These are phyloP conservation scores for Enteromius anoplus DNA, from an alignment of 2,797 vertebrate species.

Conservation along the genomic window DNA sequence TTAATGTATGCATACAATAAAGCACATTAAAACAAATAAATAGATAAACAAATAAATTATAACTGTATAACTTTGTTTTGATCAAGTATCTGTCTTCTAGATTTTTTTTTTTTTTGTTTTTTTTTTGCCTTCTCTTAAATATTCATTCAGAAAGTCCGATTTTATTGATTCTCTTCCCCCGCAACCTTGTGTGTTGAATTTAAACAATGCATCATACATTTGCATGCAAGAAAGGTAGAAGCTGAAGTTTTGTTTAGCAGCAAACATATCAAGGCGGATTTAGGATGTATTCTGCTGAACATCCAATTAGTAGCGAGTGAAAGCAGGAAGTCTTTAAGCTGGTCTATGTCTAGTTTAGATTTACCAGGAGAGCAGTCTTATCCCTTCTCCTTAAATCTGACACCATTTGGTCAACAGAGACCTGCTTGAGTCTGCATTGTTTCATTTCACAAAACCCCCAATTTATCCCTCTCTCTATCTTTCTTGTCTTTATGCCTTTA, in stretches of 20 bases:
- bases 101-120: neutral
- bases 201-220: conserved; percentile 38
- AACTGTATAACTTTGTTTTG: neutral
- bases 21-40: too few species aligned
- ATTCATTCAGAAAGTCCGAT: conserved; percentile 1
- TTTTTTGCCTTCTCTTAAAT: neutral
- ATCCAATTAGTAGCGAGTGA: conserved; percentile 29
- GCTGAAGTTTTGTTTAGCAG: conserved; percentile 28
- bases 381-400: conserved; percentile 68
- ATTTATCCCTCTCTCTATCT: conserved; percentile 74
- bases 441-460: conserved; percentile 65
- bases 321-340: conserved; percentile 3
- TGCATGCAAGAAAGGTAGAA: conserved; percentile 26
- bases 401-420: conserved; percentile 66
- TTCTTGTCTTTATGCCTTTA: conserved; percentile 67
- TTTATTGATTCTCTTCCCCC: neutral
- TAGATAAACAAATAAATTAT: neutral
- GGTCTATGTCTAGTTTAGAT: conserved; percentile 19
- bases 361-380: conserved; percentile 27
- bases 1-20: too few species aligned
- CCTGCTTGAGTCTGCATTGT: conserved; percentile 64
- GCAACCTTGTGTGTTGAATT: conserved; percentile 19
- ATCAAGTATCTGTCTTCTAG: too few species aligned
- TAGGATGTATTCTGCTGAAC: conserved; percentile 8
- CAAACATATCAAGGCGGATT: neutral